Evolutionary conservation across 2,113 vertebrate genomes (phyloP).

Genomic region (Eublepharis macularius): DNA sequence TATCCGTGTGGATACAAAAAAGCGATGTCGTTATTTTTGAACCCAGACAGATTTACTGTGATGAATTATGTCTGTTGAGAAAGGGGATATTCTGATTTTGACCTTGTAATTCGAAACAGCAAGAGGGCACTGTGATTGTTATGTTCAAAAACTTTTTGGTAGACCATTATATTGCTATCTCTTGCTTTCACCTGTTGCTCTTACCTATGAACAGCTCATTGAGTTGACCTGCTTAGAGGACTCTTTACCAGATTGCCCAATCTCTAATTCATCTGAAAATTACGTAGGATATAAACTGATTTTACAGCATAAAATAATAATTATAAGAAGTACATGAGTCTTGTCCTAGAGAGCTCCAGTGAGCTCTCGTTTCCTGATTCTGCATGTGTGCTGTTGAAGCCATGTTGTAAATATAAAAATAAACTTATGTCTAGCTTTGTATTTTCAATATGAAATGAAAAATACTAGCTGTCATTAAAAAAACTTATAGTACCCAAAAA

Average conservation of each 20-base stretch:
- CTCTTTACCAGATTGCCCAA: too few relatives aligned
- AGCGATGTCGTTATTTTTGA: slow-evolving; percentile 8
- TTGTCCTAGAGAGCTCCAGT: too few relatives aligned
- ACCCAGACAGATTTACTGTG: neutral
- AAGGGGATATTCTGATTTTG: neutral
- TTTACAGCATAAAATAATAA: too few relatives aligned
- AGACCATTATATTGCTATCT: neutral
- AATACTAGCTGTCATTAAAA: too few relatives aligned
- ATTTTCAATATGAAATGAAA: too few relatives aligned
- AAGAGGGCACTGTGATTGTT: neutral
- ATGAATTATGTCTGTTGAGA: neutral
- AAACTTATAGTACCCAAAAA: neutral
- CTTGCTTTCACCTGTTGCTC: neutral
- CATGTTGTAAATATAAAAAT: too few relatives aligned
- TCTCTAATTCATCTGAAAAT: neutral
- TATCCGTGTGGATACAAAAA: neutral
- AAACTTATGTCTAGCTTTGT: too few relatives aligned
- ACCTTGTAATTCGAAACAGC: neutral
- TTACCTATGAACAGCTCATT: neutral
- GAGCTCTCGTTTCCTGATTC: too few relatives aligned
- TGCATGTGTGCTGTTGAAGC: too few relatives aligned
- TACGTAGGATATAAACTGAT: neutral
- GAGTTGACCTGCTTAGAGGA: too few relatives aligned
- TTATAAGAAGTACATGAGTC: too few relatives aligned
- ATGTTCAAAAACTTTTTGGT: neutral